A percentile compares a stretch with the other conserved stretches of the same genome.
Conservation (phyloP, 92 coral and sea anemone genomes). For the Phenganax stokvisi region DNA sequence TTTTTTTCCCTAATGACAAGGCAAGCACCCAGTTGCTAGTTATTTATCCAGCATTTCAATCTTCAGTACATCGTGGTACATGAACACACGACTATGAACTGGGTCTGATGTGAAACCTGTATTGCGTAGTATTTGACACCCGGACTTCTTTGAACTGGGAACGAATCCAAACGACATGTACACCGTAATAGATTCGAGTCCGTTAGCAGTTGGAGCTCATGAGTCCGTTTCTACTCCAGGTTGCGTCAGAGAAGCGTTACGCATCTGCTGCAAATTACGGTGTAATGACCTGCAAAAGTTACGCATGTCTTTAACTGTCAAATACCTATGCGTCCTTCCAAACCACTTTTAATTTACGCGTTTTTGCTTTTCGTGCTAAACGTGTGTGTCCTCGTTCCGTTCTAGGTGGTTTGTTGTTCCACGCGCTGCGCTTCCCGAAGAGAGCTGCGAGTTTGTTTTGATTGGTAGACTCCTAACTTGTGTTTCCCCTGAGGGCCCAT, state of each 20-base stretch:
- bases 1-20: slow-evolving; percentile 1
- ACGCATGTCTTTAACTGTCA: not conserved
- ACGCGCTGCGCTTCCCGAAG: not conserved
- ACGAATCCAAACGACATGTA: not conserved
- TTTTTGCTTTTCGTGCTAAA: not conserved
- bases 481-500: slow-evolving; percentile 11
- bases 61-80: slow-evolving; percentile 10
- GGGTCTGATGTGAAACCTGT: not conserved
- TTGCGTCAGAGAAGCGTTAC: too few relatives aligned
- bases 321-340: not conserved
- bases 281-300: not conserved
- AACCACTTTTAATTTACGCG: not conserved
- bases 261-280: slow-evolving; percentile 3
- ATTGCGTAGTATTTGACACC: not conserved
- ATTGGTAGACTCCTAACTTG: not conserved
- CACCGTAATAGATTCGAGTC: not conserved
- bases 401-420: slow-evolving; percentile 23
- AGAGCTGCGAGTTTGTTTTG: not conserved
- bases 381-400: slow-evolving; percentile 11
- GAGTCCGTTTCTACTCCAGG: slow-evolving; percentile 1
- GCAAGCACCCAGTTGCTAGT: slow-evolving; percentile 8
- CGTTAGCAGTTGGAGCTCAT: not conserved
- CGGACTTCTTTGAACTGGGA: not conserved
- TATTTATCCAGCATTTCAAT: slow-evolving; percentile 17
- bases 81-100: not conserved